These are phyloP conservation scores for Synanthedon myopaeformis DNA, from an alignment of 2,888 invertebrate genomes.

Conservation along the genomic window DNA sequence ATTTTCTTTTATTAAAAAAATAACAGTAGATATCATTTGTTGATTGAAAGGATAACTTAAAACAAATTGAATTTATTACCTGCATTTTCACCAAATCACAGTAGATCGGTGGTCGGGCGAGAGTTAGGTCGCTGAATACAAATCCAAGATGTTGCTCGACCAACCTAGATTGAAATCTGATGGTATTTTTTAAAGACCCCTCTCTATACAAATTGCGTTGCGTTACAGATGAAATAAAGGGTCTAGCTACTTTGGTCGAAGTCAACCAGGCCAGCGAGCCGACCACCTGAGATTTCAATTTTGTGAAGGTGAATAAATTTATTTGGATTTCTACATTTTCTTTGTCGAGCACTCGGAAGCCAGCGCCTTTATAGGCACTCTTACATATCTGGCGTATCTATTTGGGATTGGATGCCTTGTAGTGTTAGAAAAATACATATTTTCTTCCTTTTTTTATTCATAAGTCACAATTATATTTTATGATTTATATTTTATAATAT, in stretches of 20 bases:
- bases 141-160: constrained; percentile 38
- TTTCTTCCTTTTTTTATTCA: background rate
- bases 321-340: constrained; percentile 39
- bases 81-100: constrained; percentile 42
- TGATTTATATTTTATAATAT: background rate
- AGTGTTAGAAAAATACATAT: background rate
- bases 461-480: background rate
- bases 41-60: constrained; percentile 9
- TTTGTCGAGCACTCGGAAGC: constrained; percentile 26
- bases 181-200: constrained; percentile 16
- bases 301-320: constrained; percentile 59
- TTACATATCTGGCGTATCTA: no score
- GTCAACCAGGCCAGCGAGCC: constrained; percentile 22
- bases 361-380: background rate
- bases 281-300: constrained; percentile 68
- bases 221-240: constrained; percentile 17
- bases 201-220: constrained; percentile 12
- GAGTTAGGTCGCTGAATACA: constrained; percentile 35
- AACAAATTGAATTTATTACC: constrained; percentile 23
- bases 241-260: constrained; percentile 23
- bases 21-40: background rate
- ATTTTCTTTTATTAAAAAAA: no score
- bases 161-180: constrained; percentile 16
- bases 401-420: background rate
- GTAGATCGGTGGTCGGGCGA: constrained; percentile 33